Base-by-base conservation (phyloP, 2,888 invertebrate species). In the Hemicrepidius hirtus region DNA sequence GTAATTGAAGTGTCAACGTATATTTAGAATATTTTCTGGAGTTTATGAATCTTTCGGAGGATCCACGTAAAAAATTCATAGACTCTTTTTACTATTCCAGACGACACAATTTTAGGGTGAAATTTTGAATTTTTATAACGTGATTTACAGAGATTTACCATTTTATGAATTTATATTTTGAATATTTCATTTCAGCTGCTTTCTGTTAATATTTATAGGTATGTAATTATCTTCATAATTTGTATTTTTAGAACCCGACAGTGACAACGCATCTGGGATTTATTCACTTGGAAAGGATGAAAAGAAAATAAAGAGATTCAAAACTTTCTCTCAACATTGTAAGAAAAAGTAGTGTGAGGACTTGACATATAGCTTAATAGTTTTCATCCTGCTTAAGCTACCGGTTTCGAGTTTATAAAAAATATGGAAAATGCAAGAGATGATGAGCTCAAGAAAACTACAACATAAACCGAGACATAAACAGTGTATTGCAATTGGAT, bases 1-100 rank as follows among this genome's bases (percentile, higher is more conserved):
- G 13, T 44, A 7, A 13, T 44, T 44, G n/a, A 44, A 13, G 13
- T 9, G 6, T 44, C 32, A 6, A 32, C 32, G 44, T 18, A 44
- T 44, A 13, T 44, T 44, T 12, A 44, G 13, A 44, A 18, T 44
- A 6, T 18, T 18, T n/a, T 1, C 7, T 18, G 16, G 40, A 44
- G 4, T 44, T 44, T 44, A 12, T 13, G n/a, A 9, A 13, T 9
- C 44, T 7, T 44, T 44, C 44, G 13, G 13, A 18, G 5, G 13
- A 44, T 18, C 7, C 13, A 18, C 44, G 5, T 44, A 44, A 44
- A 44, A 44, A 44, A 44, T 44, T 44, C 18, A 44, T 44, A 44
- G 18, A 9, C 13, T 44, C 13, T 5, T 32, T 32, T 32, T 32
- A 32, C 32, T 32, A 32, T 32, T 32, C 32, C 32, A 32, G 32